Base-by-base conservation (phyloP, 2,113 vertebrate genomes). In the Colistium nudipinnis region DNA sequence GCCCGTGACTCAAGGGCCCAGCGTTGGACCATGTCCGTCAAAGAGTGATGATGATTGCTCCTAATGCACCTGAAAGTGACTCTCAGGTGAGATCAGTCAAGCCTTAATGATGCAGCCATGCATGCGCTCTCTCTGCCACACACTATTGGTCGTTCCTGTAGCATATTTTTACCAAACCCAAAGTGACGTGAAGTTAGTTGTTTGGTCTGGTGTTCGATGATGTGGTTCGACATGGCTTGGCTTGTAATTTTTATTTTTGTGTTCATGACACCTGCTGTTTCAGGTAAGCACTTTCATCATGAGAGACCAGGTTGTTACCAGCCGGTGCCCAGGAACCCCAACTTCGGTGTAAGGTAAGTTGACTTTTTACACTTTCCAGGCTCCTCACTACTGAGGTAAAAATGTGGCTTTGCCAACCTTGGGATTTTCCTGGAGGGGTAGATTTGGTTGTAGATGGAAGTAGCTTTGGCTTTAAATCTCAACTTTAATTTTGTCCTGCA, bases 221-320 rank as follows among this genome's bases (percentile, higher is more conserved):
- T 52, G 30, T n/a, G 11, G 1, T 2, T 19, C 22, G 52, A 1
- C 31, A 74, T 83, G 63, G 38, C 41, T 52, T 44, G 2, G n/a
- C 10, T 59, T 17, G 1, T 22, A 13, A 2, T 91, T 39, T 53
- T 90, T 22, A 52, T 91, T 31, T 22, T 88, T 7, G 41, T 92
- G 45, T 84, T 88, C 47, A 27, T 89, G 13, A 44, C 76, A 16
- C 53, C 76, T 2, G 74, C 44, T 43, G 85, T 62, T 64, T 69
- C 69, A 25, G 92, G 87, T 61, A 87, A 81, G 11, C 80, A 89
- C 0, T 52, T 86, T 87, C 91, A 92, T 76, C 90, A 82, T 3
- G 59, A 70, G 1, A 91, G 86, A 1, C 20, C 57, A 27, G 62
- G 51, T 45, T 95, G 95, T 89, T 94, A 93, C 71, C 59, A 59